phyloP scores from a whole-genome alignment of 2,888 invertebrate genomes.

The Keiferia lycopersicella region DNA sequence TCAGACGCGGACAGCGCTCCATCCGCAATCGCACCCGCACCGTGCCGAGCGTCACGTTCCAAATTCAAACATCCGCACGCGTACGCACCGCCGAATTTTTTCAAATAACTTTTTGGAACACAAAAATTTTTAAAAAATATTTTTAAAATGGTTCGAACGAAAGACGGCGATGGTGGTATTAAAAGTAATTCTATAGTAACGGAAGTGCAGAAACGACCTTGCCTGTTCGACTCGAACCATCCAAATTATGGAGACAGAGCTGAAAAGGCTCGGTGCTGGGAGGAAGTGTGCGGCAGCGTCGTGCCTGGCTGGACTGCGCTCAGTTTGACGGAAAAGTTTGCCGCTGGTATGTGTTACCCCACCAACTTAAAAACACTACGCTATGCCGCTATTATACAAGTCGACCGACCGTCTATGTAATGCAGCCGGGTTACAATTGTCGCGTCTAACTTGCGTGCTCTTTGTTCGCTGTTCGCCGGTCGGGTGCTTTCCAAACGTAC shows the following conservation, averaged over 20 bases:
- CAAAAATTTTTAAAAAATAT: slow-evolving; percentile 22
- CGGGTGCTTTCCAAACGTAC: slow-evolving; percentile 68
- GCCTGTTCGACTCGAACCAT: slow-evolving; percentile 71
- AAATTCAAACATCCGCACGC: slow-evolving; percentile 48
- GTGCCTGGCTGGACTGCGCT: slow-evolving; percentile 71
- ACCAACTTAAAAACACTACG: slow-evolving; percentile 34
- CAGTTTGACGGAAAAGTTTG: slow-evolving; percentile 64
- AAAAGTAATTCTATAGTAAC: slow-evolving; percentile 67
- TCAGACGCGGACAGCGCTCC: slow-evolving; percentile 60
- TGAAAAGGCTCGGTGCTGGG: slow-evolving; percentile 73
- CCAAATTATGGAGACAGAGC: slow-evolving; percentile 68
- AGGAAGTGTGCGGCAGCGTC: slow-evolving; percentile 71
- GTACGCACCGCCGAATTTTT: slow-evolving; percentile 37
- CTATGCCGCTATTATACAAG: slow-evolving; percentile 30
- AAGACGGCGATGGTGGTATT: slow-evolving; percentile 68
- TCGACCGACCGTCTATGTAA: slow-evolving; percentile 29
- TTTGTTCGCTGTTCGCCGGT: slow-evolving; percentile 54
- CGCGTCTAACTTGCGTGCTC: slow-evolving; percentile 71
- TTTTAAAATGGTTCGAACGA: slow-evolving; percentile 64
- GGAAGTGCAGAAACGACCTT: slow-evolving; percentile 70
- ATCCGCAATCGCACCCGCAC: slow-evolving; percentile 31
- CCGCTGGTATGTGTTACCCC: slow-evolving; percentile 68
- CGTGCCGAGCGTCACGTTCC: slow-evolving; percentile 35
- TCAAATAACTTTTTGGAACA: slow-evolving; percentile 31
- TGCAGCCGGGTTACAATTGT: slow-evolving; percentile 60